Percentiles rank a stretch among this genome's conserved stretches.
phyloP scores from a whole-genome alignment of 2,113 vertebrate genomes.

The Ammospiza nelsoni region DNA sequence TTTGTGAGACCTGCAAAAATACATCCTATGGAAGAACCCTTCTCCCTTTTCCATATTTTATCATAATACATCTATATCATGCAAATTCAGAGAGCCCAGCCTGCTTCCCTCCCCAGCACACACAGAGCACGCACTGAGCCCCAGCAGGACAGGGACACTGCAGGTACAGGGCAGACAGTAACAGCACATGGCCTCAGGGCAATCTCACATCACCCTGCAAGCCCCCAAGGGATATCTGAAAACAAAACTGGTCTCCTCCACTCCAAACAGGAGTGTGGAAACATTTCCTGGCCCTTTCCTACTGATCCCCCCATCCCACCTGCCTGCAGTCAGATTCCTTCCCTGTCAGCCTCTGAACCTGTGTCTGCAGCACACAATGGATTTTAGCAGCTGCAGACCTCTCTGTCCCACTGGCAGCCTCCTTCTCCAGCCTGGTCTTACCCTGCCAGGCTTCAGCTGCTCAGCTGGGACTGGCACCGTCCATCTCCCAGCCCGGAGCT shows the following conservation, averaged over 20 bases:
- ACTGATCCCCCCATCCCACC: background rate
- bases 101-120: background rate
- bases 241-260: background rate
- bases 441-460: background rate
- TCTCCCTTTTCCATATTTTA: background rate
- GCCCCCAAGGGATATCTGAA: background rate
- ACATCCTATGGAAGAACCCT: background rate
- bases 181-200: background rate
- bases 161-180: background rate
- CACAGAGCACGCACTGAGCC: background rate
- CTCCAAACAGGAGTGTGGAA: accelerated
- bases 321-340: background rate
- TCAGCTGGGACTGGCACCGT: background rate
- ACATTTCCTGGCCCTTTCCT: background rate
- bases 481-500: background rate
- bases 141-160: background rate
- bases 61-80: background rate
- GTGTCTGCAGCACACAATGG: background rate
- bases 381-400: background rate
- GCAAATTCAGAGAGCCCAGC: background rate
- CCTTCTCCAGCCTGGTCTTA: background rate
- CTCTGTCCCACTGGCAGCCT: background rate
- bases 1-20: conserved; percentile 40
- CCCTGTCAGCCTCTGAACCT: background rate
- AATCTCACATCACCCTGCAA: background rate